These are phyloP conservation scores for Synanthedon formicaeformis DNA, from an alignment of 2,888 invertebrate genomes.

Conservation along the genomic window DNA sequence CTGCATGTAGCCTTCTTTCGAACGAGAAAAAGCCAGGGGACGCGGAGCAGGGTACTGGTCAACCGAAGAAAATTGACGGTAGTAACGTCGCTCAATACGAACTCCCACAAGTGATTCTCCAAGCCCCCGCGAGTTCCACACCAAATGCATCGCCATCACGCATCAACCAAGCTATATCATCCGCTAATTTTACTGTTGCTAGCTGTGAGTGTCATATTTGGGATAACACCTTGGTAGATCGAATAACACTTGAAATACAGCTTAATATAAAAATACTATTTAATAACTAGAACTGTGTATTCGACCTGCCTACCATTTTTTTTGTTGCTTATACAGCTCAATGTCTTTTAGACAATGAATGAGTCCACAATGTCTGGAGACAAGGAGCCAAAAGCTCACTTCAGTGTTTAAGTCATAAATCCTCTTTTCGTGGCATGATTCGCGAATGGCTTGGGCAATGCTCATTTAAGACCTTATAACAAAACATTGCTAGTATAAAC, in stretches of 20 bases:
- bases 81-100: slow-evolving; percentile 74
- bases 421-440: too few species aligned
- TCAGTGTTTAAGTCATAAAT: slow-evolving; percentile 3
- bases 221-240: slow-evolving; percentile 40
- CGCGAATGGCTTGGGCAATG: too few species aligned
- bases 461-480: too few species aligned
- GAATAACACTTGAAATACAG: slow-evolving; percentile 11
- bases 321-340: slow-evolving; percentile 39
- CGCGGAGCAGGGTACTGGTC: slow-evolving; percentile 45
- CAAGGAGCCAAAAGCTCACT: slow-evolving; percentile 33
- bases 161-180: slow-evolving; percentile 63
- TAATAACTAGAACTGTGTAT: slow-evolving; percentile 14
- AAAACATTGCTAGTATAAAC: too few species aligned
- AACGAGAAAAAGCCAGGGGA: slow-evolving; percentile 52
- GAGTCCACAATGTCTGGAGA: slow-evolving; percentile 8
- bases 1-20: slow-evolving; percentile 57
- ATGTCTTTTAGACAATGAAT: slow-evolving; percentile 7
- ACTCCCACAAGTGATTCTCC: slow-evolving; percentile 82
- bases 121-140: slow-evolving; percentile 77
- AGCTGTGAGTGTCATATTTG: slow-evolving; percentile 74
- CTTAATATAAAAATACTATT: slow-evolving; percentile 1
- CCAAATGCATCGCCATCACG: slow-evolving; percentile 66
- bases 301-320: slow-evolving; percentile 32
- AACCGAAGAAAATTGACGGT: slow-evolving; percentile 71
- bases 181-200: slow-evolving; percentile 70